Percentiles rank a stretch among this genome's conserved stretches.
phyloP scores from a whole-genome alignment of 2,797 vertebrate species.

The Crocodylus rhombifer region DNA sequence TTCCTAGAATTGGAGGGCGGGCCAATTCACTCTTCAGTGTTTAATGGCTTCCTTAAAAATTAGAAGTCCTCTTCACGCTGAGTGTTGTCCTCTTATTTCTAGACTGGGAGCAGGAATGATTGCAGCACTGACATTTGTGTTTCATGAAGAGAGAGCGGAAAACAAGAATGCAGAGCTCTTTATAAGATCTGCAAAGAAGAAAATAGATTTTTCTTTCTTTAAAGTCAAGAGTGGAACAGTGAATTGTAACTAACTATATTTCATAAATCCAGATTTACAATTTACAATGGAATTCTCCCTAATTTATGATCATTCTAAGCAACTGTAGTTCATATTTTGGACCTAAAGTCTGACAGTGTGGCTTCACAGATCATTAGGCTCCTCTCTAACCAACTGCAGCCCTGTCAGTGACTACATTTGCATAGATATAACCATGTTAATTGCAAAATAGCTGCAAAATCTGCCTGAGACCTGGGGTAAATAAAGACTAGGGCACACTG shows the following conservation, averaged over 20 bases:
- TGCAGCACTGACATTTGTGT: background rate
- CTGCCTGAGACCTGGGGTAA: too few species aligned
- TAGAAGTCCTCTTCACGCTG: background rate
- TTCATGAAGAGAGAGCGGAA: background rate
- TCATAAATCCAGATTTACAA: background rate
- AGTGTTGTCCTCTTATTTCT: background rate
- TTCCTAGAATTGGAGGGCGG: too few species aligned
- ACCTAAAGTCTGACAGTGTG: background rate
- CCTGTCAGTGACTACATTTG: background rate
- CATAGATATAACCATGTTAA: too few species aligned
- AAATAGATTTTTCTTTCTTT: background rate
- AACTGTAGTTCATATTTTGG: background rate
- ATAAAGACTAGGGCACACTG: too few species aligned
- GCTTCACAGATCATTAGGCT: background rate
- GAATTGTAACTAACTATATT: background rate
- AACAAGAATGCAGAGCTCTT: background rate
- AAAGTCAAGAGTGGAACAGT: background rate
- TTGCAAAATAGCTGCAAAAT: too few species aligned
- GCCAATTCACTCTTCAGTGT: background rate
- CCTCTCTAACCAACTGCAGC: background rate
- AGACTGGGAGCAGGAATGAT: background rate
- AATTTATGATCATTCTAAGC: background rate
- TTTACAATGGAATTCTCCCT: background rate
- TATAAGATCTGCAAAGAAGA: background rate
- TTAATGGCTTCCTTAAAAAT: background rate